phyloP scores from a whole-genome alignment of 2,888 invertebrate genomes.

The Rhogogaster chlorosoma region DNA sequence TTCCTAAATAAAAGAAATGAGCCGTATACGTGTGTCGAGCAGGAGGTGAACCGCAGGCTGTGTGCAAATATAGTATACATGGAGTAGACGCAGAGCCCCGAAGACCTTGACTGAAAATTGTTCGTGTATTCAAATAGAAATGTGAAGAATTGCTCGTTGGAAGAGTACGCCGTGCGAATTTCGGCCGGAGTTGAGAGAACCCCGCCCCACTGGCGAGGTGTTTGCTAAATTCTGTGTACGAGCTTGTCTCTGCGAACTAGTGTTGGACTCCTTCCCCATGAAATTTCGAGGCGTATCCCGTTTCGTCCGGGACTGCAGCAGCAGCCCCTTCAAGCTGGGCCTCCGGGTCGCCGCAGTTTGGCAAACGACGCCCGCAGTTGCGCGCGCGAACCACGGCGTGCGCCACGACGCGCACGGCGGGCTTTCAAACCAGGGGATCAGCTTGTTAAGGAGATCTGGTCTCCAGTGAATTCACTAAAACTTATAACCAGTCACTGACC shows the following conservation, averaged over 20 bases:
- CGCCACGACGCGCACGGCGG: constrained; percentile 67
- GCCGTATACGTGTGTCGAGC: neutral
- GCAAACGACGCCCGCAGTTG: constrained; percentile 44
- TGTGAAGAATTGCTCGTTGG: neutral
- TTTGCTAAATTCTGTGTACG: neutral
- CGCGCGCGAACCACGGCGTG: constrained; percentile 56
- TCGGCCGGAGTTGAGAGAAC: neutral
- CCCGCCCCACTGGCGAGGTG: neutral
- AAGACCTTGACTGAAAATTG: neutral
- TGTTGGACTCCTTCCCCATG: neutral
- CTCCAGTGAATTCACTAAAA: neutral
- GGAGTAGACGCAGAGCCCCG: neutral
- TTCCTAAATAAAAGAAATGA: neutral
- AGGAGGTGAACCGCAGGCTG: neutral
- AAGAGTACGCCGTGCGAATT: neutral
- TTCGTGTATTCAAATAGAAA: neutral
- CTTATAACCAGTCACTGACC: constrained; percentile 36
- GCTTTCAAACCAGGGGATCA: constrained; percentile 62
- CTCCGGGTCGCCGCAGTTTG: constrained; percentile 8
- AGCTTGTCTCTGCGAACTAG: neutral
- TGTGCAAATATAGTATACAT: neutral
- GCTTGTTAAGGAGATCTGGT: constrained; percentile 22
- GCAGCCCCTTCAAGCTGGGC: constrained; percentile 34
- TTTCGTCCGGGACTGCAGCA: constrained; percentile 20
- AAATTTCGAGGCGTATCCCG: neutral